These are phyloP conservation scores for Gasteruption jaculator DNA, from an alignment of 2,888 invertebrate species.

Conservation along the genomic window DNA sequence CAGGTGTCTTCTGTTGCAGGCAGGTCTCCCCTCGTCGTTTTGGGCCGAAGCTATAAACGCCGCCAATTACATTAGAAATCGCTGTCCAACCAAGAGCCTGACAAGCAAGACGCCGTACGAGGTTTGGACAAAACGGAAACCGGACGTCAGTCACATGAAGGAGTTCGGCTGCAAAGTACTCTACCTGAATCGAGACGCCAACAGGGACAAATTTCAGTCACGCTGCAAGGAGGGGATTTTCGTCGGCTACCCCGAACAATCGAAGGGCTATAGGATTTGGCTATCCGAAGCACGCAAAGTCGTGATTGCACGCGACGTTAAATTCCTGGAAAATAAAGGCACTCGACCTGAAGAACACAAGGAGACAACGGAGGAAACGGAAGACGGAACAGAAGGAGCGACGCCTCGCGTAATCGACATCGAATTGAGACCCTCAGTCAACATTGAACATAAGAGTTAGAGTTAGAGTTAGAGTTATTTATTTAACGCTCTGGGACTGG, in stretches of 20 bases:
- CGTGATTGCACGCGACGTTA: slow-evolving; percentile 17
- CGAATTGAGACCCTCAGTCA: no score
- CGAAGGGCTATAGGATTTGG: slow-evolving; percentile 19
- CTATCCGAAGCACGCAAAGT: neutral
- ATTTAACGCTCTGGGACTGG: no score
- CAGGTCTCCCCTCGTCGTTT: slow-evolving; percentile 22
- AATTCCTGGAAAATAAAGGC: slow-evolving; percentile 11
- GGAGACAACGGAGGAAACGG: neutral
- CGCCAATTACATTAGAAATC: slow-evolving; percentile 20
- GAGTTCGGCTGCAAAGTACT: slow-evolving; percentile 30
- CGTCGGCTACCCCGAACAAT: slow-evolving; percentile 15
- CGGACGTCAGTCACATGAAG: slow-evolving; percentile 18
- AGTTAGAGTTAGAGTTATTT: no score
- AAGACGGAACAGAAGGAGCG: neutral
- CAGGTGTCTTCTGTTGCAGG: slow-evolving; percentile 32
- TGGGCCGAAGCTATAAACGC: slow-evolving; percentile 22
- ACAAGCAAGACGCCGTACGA: slow-evolving; percentile 20
- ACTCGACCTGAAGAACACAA: slow-evolving; percentile 1
- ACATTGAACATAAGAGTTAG: no score
- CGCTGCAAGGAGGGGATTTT: slow-evolving; percentile 10
- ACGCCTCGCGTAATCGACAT: neutral
- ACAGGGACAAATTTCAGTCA: slow-evolving; percentile 11
- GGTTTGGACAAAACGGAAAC: slow-evolving; percentile 13
- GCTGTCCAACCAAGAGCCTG: slow-evolving; percentile 16
- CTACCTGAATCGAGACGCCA: slow-evolving; percentile 7